Conservation (phyloP, 2,797 vertebrate species). For the Hemibagrus guttatus region DNA sequence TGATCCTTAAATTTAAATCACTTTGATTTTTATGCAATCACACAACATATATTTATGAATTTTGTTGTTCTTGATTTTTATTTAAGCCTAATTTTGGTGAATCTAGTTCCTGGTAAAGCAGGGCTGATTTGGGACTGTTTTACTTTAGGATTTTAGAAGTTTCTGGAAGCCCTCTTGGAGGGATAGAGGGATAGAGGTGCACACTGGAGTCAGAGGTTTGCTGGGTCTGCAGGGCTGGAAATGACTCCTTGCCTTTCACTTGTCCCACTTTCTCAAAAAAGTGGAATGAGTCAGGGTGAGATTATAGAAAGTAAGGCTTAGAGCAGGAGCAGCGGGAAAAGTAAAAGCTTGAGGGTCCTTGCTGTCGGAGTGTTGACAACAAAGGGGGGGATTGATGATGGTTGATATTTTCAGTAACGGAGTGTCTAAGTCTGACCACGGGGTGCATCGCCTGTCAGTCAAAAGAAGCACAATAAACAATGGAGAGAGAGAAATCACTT, state of each 20-base stretch:
- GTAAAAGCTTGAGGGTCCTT: conserved; percentile 23
- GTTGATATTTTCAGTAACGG: conserved; percentile 31
- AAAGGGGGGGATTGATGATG: conserved; percentile 14
- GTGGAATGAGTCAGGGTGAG: conserved; percentile 30
- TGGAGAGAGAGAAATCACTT: conserved; percentile 4
- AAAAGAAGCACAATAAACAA: conserved; percentile 16
- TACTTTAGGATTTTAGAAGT: background rate
- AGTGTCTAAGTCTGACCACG: conserved; percentile 8
- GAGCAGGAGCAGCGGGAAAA: conserved; percentile 27
- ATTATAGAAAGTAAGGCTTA: conserved; percentile 20
- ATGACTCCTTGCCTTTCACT: conserved; percentile 18
- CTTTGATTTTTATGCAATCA: background rate
- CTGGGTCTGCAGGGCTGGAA: background rate
- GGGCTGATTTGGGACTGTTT: background rate
- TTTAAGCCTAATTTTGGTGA: background rate
- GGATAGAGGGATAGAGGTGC: background rate
- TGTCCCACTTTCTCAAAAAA: conserved; percentile 23
- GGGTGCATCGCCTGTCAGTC: conserved; percentile 7
- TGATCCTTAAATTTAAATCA: background rate
- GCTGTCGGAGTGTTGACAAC: conserved; percentile 15
- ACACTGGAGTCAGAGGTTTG: background rate
- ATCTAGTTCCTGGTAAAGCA: background rate
- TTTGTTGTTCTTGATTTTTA: background rate
- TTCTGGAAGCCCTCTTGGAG: background rate
- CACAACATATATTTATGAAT: background rate